Base-by-base conservation (phyloP, 2,113 vertebrate genomes). In the Orcinus orca region DNA sequence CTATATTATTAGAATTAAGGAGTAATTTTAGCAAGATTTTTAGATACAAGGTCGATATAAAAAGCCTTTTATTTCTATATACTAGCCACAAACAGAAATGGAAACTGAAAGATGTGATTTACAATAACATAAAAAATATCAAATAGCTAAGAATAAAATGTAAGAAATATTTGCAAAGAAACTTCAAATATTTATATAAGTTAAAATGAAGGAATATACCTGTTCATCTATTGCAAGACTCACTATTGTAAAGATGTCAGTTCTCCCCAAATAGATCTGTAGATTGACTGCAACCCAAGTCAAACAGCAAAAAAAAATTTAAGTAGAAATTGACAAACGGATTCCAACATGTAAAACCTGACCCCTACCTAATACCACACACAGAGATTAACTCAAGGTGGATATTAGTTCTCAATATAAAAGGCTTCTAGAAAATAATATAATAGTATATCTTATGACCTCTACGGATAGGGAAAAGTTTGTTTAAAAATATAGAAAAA, bases 351-450 rank as follows among this genome's bases (percentile, higher is more conserved):
- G 53, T 77, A 44, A 84, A 76, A 33, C 31, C 25, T 73, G 25
- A 26, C 15, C 26, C 65, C 21, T 60, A 5, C 33, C 31, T 71
- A 83, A 71, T 53, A 84, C 18, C 5, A 67, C 60, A 88, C 11
- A 44, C 25, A 83, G 65, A 87, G 23, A 71, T 60, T 80, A 88
- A 83, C 62, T 96, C 33, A 21, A 82, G 70, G 17, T 92, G 9
- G n/a, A 68, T 87, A 82, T 68, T 79, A 68, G 38, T 76, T 91
- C n/a, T 94, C 81, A 91, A n/a, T 94, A 60, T 81, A 60, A 95
- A 83, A 92, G n/a, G 2, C 31, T 92, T 58, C 18, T 65, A 84
- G 77, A 63, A 55, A 71, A 84, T 87, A 82, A 81, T 88, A 60
- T 29, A 70, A 53, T 62, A 41, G 41, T 58, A 50, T 31, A 38